These are phyloP conservation scores for Bettongia penicillata DNA, from an alignment of 2,113 vertebrate genomes.

Conservation along the genomic window DNA sequence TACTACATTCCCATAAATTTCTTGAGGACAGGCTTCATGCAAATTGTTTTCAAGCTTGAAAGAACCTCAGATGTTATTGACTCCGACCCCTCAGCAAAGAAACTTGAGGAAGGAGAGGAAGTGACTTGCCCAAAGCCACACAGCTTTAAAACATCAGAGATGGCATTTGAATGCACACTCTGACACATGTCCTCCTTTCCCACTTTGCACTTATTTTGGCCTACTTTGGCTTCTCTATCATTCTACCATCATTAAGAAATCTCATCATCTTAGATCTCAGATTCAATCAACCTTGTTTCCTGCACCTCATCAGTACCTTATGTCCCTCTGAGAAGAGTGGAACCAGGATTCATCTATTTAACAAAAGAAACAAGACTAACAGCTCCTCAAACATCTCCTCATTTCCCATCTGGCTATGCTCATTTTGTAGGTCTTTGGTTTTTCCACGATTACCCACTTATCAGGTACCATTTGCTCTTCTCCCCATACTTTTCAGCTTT, in stretches of 20 bases:
- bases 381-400: not conserved
- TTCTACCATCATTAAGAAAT: not conserved
- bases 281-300: not conserved
- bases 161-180: not conserved
- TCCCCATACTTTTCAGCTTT: not conserved
- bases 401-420: not conserved
- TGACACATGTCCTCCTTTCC: not conserved
- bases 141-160: not conserved
- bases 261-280: not conserved
- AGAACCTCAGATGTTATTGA: not conserved
- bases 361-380: too few species aligned
- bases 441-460: not conserved
- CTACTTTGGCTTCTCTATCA: not conserved
- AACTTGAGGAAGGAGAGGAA: not conserved
- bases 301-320: too few species aligned
- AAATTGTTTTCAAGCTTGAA: not conserved
- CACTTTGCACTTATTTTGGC: not conserved
- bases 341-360: too few species aligned
- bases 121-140: not conserved
- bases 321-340: too few species aligned
- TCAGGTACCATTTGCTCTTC: not conserved
- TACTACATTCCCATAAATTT: not conserved
- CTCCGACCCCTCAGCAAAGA: not conserved
- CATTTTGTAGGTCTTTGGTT: not conserved
- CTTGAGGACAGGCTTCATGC: not conserved